Base-by-base conservation (phyloP, 30 jellyfish, hydroid and myxozoan species). In the Chrysaora quinquecirrha region DNA sequence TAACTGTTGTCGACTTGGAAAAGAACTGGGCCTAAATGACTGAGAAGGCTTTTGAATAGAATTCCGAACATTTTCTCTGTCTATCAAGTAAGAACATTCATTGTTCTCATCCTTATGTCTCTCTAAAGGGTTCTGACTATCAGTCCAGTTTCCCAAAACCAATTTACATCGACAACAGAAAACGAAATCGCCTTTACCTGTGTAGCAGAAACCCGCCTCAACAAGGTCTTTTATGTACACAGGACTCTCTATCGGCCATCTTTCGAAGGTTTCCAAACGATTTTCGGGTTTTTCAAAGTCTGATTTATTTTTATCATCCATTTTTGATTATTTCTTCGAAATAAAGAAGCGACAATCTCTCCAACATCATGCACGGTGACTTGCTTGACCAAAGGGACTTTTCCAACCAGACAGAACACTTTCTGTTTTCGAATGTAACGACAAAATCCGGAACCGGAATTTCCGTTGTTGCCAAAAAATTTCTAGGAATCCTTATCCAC, bases 151-250 rank as follows among this genome's bases (percentile, higher is more conserved):
- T 10, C 85, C 90, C 33, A 73, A 56, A 54, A 71, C 66, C 0
- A 78, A n/a, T 1, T 86, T 89, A 46, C 99, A 95, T 18, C 65
- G 64, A 75, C 62, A 95, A 64, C 99, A 95, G 72, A 21, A 65
- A 1, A 89, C 99, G 14, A 76, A 12, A 66, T 88, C 97, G 29
- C 47, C 48, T 30, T 11, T 63, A 2, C 96, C 97, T 11, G 96
- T 58, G 85, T 33, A 95, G 35, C 31, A 92, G 50, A 88, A 89
- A 19, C 99, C 99, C 0, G 99, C 99, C 75, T 95, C 99, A 11
- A 75, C 97, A 48, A 95, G 93, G 28, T 83, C 97, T 78, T 95
- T 95, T 47, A 95, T 85, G 67, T 29, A 72, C 0, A 38, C 89
- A 4, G 97, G 97, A 24, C 96, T 71, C 14, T 79, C 97, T 12